These are phyloP conservation scores for Xestia ashworthii DNA, from an alignment of 2,888 invertebrate genomes.

Conservation along the genomic window DNA sequence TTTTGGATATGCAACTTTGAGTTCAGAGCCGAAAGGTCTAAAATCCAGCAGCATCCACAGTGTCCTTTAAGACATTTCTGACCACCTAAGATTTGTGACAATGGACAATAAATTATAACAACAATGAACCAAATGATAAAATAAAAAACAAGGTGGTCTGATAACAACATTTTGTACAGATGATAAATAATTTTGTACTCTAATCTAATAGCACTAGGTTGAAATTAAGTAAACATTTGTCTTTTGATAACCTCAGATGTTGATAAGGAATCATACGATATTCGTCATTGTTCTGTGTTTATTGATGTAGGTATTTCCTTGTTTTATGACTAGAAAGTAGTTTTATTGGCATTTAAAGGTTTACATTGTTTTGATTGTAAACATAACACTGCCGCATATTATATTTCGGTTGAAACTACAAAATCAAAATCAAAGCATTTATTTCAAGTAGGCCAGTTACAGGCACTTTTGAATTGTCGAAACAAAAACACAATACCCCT, in stretches of 20 bases:
- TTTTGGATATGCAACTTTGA: neutral
- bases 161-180: constrained; percentile 41
- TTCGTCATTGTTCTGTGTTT: constrained; percentile 54
- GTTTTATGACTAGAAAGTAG: constrained; percentile 35
- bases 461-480: no score
- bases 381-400: neutral
- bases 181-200: constrained; percentile 19
- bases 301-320: constrained; percentile 38
- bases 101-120: constrained; percentile 25
- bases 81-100: constrained; percentile 10
- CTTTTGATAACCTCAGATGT: constrained; percentile 52
- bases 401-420: neutral
- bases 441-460: no score
- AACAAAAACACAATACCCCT: no score
- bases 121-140: constrained; percentile 47
- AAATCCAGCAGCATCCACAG: neutral
- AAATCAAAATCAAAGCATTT: no score
- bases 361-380: constrained; percentile 8
- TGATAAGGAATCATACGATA: constrained; percentile 63
- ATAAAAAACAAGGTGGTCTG: constrained; percentile 34
- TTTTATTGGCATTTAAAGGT: constrained; percentile 27
- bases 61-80: neutral
- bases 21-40: neutral
- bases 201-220: neutral
- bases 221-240: constrained; percentile 12